A percentile compares a stretch with the other conserved stretches of the same genome.
These are phyloP conservation scores for Platynereis dumerilii DNA, from an alignment of 2,888 invertebrate genomes.

Conservation along the genomic window DNA sequence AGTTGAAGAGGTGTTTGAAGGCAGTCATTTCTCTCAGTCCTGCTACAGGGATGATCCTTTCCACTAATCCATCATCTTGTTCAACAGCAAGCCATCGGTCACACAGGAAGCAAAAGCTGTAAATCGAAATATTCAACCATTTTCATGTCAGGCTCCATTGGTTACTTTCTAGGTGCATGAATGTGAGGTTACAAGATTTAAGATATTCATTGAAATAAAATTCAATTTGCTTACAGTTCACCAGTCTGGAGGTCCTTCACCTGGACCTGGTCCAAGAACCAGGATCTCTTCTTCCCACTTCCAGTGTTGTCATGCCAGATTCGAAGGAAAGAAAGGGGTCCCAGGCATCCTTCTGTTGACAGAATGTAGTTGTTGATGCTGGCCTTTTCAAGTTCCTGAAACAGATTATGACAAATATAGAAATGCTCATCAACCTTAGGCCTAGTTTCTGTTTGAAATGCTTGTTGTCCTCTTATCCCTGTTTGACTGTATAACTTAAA, in stretches of 20 bases:
- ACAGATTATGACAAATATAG: too few species aligned
- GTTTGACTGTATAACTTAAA: too few species aligned
- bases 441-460: too few species aligned
- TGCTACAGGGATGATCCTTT: slow-evolving; percentile 60
- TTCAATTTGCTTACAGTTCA: slow-evolving; percentile 48
- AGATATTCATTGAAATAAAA: too few species aligned
- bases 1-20: slow-evolving; percentile 59
- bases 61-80: slow-evolving; percentile 61
- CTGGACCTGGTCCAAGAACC: slow-evolving; percentile 60
- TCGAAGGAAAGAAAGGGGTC: slow-evolving; percentile 57
- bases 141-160: not conserved
- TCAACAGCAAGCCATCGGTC: slow-evolving; percentile 62
- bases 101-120: slow-evolving; percentile 59
- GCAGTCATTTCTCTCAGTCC: slow-evolving; percentile 58
- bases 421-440: too few species aligned
- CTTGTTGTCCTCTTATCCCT: too few species aligned
- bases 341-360: slow-evolving; percentile 56
- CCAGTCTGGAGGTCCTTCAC: slow-evolving; percentile 60
- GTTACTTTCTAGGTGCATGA: not conserved
- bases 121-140: slow-evolving; percentile 1
- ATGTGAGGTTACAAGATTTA: not conserved
- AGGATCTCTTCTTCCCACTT: slow-evolving; percentile 52
- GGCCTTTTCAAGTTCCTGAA: slow-evolving; percentile 53
- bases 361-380: slow-evolving; percentile 60
- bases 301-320: slow-evolving; percentile 63